Evolutionary conservation across 2,113 vertebrate species (phyloP).

Genomic region (Scolopax mira): DNA sequence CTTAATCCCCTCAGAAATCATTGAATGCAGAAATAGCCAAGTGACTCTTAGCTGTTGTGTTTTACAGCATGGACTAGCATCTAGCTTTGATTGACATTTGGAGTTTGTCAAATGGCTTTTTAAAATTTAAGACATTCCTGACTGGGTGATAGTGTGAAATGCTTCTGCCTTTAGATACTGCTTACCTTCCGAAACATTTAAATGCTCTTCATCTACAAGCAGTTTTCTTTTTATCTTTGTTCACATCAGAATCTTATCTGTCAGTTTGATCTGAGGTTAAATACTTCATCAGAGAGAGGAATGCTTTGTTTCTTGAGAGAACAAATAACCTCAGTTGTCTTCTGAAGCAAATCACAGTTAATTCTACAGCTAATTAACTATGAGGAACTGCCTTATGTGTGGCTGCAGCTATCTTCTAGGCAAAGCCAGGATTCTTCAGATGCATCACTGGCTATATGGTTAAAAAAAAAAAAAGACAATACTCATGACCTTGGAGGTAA

Average conservation of each 20-base stretch:
- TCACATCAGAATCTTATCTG: background rate
- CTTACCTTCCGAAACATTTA: background rate
- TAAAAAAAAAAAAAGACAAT: background rate
- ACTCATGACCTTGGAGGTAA: background rate
- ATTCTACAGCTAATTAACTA: background rate
- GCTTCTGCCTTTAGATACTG: background rate
- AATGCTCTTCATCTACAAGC: background rate
- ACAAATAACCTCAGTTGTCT: background rate
- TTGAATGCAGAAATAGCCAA: background rate
- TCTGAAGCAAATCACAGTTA: background rate
- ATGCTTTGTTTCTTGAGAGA: slow-evolving; percentile 31
- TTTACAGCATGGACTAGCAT: background rate
- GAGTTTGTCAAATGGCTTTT: background rate
- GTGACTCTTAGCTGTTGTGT: background rate
- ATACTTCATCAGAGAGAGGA: background rate
- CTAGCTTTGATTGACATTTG: background rate
- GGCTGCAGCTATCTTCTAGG: background rate
- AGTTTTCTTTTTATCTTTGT: background rate
- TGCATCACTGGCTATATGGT: background rate
- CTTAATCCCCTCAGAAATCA: background rate
- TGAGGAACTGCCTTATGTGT: background rate
- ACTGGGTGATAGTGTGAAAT: background rate
- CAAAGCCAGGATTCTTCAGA: background rate
- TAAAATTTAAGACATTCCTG: background rate
- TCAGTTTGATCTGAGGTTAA: slow-evolving; percentile 11